Conservation (phyloP, 2,888 invertebrate species). For the Gymnosoma rotundatum region DNA sequence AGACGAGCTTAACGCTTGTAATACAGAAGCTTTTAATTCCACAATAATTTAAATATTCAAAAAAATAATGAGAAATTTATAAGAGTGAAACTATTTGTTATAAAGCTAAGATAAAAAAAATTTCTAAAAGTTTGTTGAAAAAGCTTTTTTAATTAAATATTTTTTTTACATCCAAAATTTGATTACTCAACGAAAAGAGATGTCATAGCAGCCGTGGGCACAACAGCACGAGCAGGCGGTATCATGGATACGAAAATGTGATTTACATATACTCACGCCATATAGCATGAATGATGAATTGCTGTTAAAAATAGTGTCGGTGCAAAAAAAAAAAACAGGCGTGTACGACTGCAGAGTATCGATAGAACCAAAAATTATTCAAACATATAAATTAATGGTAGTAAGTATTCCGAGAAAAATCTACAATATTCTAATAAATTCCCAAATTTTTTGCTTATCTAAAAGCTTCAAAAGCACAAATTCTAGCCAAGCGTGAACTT, state of each 20-base stretch:
- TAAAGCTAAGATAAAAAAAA: slow-evolving; percentile 74
- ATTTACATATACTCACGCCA: slow-evolving; percentile 86
- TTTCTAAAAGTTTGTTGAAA: slow-evolving; percentile 77
- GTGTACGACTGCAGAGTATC: slow-evolving; percentile 90
- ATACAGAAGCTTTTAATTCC: too few relatives aligned
- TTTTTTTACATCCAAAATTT: slow-evolving; percentile 89
- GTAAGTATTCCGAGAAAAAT: slow-evolving; percentile 83
- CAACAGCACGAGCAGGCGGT: slow-evolving; percentile 91
- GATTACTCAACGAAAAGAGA: slow-evolving; percentile 92
- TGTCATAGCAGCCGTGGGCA: slow-evolving; percentile 92
- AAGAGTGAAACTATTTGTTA: slow-evolving; percentile 16
- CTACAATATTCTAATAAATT: background rate
- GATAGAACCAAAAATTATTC: slow-evolving; percentile 90
- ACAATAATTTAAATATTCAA: too few relatives aligned
- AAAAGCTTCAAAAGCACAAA: slow-evolving; percentile 94
- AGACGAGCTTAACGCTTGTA: too few relatives aligned
- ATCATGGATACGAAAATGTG: slow-evolving; percentile 93
- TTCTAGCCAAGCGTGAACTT: slow-evolving; percentile 91
- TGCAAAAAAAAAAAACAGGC: slow-evolving; percentile 87
- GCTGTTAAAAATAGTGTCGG: slow-evolving; percentile 87
- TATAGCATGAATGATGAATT: slow-evolving; percentile 88
- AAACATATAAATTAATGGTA: slow-evolving; percentile 84
- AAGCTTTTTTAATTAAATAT: too few relatives aligned
- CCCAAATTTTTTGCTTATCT: background rate
- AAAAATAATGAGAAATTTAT: too few relatives aligned